Percentiles rank a stretch among this genome's conserved stretches.
Evolutionary conservation across 2,113 vertebrate genomes (phyloP).

Genomic region (Xiphorhynchus elegans): DNA sequence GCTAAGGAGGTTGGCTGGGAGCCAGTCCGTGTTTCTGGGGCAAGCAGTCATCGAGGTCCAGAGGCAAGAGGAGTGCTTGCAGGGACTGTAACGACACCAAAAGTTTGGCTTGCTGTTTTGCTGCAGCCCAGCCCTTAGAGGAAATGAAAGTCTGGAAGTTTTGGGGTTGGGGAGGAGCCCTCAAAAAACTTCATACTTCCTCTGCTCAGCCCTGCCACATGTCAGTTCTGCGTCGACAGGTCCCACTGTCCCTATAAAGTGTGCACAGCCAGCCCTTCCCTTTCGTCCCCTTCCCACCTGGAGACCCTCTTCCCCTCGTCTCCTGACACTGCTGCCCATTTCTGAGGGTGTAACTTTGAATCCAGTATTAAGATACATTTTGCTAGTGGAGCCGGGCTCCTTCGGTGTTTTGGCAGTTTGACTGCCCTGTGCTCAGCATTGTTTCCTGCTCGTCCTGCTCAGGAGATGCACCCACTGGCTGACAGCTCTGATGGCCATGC

Average conservation of each 20-base stretch:
- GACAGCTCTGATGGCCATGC: neutral
- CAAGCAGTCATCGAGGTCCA: neutral
- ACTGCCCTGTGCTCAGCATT: neutral
- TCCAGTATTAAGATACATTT: neutral
- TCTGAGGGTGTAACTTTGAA: fast-evolving
- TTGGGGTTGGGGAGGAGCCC: neutral
- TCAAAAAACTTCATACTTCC: neutral
- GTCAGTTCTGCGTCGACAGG: neutral
- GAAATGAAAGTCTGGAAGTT: neutral
- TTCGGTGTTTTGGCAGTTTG: neutral
- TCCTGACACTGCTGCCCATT: neutral
- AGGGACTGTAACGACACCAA: neutral
- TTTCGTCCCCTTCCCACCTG: neutral
- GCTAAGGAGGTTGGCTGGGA: neutral
- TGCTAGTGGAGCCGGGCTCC: fast-evolving
- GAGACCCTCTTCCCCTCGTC: neutral
- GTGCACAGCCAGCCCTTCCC: neutral
- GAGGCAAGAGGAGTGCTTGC: fast-evolving
- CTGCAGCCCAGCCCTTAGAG: neutral
- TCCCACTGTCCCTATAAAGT: fast-evolving
- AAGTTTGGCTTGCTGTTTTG: neutral
- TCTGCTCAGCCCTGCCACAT: neutral
- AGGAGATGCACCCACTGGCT: neutral
- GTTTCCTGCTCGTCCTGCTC: neutral
- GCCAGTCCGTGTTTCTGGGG: neutral